These are phyloP conservation scores for Poecile montanus DNA, from an alignment of 2,797 vertebrate species.

Conservation along the genomic window DNA sequence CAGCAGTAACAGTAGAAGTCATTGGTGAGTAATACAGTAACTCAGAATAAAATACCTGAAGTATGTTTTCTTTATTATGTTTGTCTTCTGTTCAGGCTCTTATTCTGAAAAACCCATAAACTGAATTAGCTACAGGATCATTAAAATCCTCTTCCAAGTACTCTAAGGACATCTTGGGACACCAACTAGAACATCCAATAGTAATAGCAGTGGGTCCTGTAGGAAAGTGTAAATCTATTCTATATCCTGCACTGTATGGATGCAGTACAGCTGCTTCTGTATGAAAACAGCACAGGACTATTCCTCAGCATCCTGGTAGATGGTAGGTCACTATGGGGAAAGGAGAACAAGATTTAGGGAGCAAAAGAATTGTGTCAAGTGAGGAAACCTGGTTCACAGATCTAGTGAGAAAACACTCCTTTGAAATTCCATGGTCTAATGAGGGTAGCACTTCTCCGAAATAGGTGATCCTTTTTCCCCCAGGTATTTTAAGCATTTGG, in stretches of 20 bases:
- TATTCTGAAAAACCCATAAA: neutral
- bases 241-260: neutral
- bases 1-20: slow-evolving; percentile 59
- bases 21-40: slow-evolving; percentile 62
- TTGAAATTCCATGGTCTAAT: neutral
- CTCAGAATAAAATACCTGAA: neutral
- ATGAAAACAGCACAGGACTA: neutral
- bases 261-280: neutral
- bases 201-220: neutral
- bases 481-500: neutral
- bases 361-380: neutral
- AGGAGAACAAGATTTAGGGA: neutral
- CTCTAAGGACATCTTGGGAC: neutral
- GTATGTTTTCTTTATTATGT: neutral
- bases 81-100: neutral
- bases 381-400: neutral
- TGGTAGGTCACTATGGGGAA: neutral
- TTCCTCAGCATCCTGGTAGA: neutral
- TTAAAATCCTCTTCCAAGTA: neutral
- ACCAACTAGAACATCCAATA: neutral
- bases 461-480: neutral
- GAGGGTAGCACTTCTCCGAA: neutral
- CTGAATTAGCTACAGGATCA: neutral
- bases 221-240: neutral
- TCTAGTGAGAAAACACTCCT: neutral